Conservation (phyloP, 2,888 invertebrate species). For the Acrocyrtus sp. region DNA sequence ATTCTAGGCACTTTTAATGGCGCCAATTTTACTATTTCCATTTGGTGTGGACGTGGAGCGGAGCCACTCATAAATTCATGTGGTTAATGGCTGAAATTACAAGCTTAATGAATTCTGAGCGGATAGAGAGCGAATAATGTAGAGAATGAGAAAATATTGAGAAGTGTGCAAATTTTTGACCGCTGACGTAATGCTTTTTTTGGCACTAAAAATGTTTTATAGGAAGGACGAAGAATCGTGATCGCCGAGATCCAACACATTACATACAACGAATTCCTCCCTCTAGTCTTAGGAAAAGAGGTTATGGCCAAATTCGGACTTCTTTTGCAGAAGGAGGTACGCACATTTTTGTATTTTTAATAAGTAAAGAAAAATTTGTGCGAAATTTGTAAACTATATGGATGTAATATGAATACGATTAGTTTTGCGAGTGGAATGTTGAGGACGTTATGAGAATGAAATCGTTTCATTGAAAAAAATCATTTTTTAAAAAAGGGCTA, state of each 20-base stretch:
- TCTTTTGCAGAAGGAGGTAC: constrained; percentile 81
- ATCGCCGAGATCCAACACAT: constrained; percentile 90
- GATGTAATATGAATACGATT: background rate
- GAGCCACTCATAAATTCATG: no score
- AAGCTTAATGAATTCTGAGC: background rate
- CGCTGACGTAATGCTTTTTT: background rate
- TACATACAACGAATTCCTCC: constrained; percentile 90
- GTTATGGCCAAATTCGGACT: constrained; percentile 92
- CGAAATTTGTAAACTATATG: background rate
- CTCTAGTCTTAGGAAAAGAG: constrained; percentile 87
- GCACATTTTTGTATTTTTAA: no score
- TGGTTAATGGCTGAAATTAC: background rate
- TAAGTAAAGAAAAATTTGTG: background rate
- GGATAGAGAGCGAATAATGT: no score
- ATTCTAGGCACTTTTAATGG: no score
- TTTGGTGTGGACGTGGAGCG: no score
- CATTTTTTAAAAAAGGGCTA: constrained; percentile 71
- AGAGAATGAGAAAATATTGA: no score
- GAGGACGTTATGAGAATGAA: no score
- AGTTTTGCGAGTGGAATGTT: no score
- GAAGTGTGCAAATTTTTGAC: no score
- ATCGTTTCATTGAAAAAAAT: background rate
- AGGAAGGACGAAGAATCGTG: constrained; percentile 83
- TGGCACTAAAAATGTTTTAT: constrained; percentile 45
- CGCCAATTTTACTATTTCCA: no score